Percentiles rank a stretch among this genome's conserved stretches.
Conservation (phyloP, 1,140 invertebrate species). For the Holcopasites calliopsidis region DNA sequence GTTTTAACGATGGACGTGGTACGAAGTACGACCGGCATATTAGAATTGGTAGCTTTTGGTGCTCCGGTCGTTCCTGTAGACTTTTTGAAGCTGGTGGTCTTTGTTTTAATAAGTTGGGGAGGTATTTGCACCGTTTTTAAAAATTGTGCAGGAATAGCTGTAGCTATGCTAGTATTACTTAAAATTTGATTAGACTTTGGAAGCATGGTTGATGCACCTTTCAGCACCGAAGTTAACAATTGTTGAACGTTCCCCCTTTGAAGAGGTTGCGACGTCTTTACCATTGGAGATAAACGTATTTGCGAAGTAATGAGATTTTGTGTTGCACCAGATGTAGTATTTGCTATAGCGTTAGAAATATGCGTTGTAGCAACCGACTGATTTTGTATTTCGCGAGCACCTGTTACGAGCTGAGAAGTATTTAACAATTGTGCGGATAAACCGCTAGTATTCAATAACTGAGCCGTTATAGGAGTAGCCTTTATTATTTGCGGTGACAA, state of each 20-base stretch:
- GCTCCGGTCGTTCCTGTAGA: conserved; percentile 31
- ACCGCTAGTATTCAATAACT: conserved; percentile 65
- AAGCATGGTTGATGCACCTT: conserved; percentile 35
- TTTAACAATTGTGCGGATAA: conserved; percentile 67
- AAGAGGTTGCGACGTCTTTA: conserved; percentile 51
- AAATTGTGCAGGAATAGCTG: conserved; percentile 41
- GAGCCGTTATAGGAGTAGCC: conserved; percentile 60
- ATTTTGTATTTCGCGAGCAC: conserved; percentile 47
- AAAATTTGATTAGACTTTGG: conserved; percentile 57
- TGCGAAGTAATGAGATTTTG: conserved; percentile 59
- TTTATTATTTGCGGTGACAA: conserved; percentile 66
- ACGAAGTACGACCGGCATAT: conserved; percentile 65
- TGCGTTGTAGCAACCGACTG: conserved; percentile 43
- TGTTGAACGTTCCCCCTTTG: conserved; percentile 61
- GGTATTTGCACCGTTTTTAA: conserved; percentile 69
- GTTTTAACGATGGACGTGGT: conserved; percentile 62
- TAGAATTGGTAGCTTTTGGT: conserved; percentile 54
- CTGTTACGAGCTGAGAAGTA: conserved; percentile 58
- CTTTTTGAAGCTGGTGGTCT: conserved; percentile 43
- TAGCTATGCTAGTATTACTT: conserved; percentile 46
- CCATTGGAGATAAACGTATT: conserved; percentile 58
- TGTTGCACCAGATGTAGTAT: conserved; percentile 43
- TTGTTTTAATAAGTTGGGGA: conserved; percentile 62
- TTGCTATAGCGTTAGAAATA: conserved; percentile 53
- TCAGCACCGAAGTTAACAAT: conserved; percentile 62